Conservation (phyloP, 1,140 invertebrate genomes). For the Littorina saxatilis region DNA sequence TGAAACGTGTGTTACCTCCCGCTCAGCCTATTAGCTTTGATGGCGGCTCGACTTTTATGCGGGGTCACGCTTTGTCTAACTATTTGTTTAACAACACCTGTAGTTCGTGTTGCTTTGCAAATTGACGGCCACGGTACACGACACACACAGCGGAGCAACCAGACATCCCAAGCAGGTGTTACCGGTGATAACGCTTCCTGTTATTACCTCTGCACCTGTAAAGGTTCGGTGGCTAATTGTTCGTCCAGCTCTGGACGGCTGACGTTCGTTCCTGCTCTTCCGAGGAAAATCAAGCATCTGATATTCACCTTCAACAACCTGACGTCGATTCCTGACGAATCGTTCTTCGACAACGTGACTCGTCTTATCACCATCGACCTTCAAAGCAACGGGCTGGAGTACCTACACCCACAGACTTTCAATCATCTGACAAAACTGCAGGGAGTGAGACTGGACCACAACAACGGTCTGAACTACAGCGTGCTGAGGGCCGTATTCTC, state of each 20-base stretch:
- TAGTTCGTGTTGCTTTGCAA: too few species aligned
- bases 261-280: neutral
- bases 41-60: too few species aligned
- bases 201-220: neutral
- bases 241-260: neutral
- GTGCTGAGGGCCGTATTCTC: neutral
- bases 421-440: neutral
- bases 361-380: neutral
- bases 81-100: too few species aligned
- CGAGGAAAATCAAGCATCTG: neutral
- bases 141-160: too few species aligned
- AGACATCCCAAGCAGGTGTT: too few species aligned
- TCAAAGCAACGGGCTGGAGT: conserved; percentile 7
- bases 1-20: too few species aligned
- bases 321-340: neutral
- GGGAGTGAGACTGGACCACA: neutral
- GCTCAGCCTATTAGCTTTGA: too few species aligned
- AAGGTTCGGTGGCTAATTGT: neutral
- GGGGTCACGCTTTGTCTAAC: too few species aligned
- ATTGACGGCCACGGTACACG: too few species aligned
- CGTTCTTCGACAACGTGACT: neutral
- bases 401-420: neutral
- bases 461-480: neutral
- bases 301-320: conserved; percentile 19
- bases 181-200: too few species aligned